These are phyloP conservation scores for Formica selysi DNA, from an alignment of 1,140 invertebrate species.

Conservation along the genomic window DNA sequence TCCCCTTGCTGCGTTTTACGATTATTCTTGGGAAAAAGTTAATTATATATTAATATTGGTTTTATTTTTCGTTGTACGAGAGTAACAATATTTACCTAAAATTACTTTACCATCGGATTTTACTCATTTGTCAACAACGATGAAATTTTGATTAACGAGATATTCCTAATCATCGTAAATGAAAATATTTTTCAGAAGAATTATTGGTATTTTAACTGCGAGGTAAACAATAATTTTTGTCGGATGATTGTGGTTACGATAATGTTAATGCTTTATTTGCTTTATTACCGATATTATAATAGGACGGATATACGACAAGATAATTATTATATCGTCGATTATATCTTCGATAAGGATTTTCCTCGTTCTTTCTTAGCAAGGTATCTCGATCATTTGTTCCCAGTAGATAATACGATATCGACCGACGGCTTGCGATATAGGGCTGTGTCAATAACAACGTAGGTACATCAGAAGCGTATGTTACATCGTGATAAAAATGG, in stretches of 20 bases:
- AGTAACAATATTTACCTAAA: background rate
- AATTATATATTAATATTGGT: background rate
- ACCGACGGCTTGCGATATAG: slow-evolving; percentile 45
- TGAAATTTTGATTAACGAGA: slow-evolving; percentile 14
- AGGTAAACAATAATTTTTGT: background rate
- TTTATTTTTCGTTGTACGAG: background rate
- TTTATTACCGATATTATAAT: slow-evolving; percentile 5
- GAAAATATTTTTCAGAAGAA: background rate
- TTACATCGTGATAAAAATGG: slow-evolving; percentile 19
- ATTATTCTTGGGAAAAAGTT: slow-evolving; percentile 7
- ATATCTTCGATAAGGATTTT: background rate
- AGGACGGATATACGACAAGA: background rate
- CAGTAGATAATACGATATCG: slow-evolving; percentile 41
- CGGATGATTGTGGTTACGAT: background rate
- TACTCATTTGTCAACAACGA: background rate
- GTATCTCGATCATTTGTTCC: slow-evolving; percentile 38
- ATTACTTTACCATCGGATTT: background rate
- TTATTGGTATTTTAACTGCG: background rate
- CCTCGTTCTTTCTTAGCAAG: background rate
- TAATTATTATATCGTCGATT: background rate
- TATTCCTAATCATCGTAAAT: background rate
- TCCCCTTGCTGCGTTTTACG: background rate
- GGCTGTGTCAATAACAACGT: slow-evolving; percentile 34
- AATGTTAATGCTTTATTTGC: background rate
- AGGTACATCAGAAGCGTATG: slow-evolving; percentile 23